Evolutionary conservation across 2,888 invertebrate species (phyloP).

Genomic region (Drosophila prolongata): DNA sequence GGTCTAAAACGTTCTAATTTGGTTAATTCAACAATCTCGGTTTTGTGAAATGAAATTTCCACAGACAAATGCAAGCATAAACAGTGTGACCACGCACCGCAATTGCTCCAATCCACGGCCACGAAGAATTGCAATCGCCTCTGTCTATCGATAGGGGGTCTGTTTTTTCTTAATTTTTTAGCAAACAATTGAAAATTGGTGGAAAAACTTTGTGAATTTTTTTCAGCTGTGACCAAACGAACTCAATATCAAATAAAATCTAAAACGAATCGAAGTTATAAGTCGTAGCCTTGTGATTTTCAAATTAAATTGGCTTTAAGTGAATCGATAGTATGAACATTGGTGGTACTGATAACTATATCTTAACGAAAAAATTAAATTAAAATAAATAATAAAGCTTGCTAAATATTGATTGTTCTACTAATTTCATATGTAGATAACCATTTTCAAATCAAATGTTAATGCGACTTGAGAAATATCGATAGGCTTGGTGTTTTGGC

Average conservation of each 20-base stretch:
- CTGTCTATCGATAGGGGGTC: background rate
- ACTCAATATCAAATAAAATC: background rate
- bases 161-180: background rate
- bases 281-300: background rate
- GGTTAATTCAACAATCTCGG: constrained; percentile 50
- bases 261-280: background rate
- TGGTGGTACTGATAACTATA: too few species aligned
- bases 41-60: constrained; percentile 54
- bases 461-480: too few species aligned
- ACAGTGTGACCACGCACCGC: constrained; percentile 3
- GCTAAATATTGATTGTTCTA: too few species aligned
- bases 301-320: background rate
- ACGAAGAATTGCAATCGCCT: background rate
- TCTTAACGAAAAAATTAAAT: too few species aligned
- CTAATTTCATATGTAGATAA: too few species aligned
- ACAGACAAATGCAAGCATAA: constrained; percentile 35
- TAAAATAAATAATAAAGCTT: too few species aligned
- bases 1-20: constrained; percentile 57
- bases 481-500: too few species aligned
- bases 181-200: background rate
- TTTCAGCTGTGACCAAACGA: background rate
- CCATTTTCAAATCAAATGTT: too few species aligned
- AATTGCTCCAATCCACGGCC: background rate
- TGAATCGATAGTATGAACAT: background rate
- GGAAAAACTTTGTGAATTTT: background rate